Evolutionary conservation across 1,140 invertebrate species (phyloP).

Genomic region (Anthonomus grandis): DNA sequence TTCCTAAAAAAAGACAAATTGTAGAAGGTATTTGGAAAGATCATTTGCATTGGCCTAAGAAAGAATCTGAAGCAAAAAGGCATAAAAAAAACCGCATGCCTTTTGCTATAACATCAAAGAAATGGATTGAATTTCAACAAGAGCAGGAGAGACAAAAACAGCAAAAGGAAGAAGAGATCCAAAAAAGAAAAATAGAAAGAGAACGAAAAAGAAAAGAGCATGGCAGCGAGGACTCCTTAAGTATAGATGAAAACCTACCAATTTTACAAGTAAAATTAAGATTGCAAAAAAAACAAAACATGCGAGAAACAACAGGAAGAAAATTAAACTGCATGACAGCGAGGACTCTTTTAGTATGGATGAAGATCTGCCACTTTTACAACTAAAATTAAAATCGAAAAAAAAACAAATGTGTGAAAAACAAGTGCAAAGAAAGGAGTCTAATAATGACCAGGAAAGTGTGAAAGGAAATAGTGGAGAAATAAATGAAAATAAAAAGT

Average conservation of each 20-base stretch:
- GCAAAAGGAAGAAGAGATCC: background rate
- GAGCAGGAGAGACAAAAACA: too few relatives aligned
- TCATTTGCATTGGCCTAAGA: too few relatives aligned
- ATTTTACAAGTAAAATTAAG: too few relatives aligned
- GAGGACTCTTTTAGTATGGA: background rate
- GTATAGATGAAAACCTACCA: background rate
- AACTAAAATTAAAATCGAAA: too few relatives aligned
- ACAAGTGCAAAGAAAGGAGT: background rate
- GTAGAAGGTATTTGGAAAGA: too few relatives aligned
- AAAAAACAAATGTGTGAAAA: background rate
- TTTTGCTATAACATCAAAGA: background rate
- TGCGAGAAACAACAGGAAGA: background rate
- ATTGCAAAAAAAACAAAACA: background rate
- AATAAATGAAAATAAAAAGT: too few relatives aligned
- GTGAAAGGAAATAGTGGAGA: too few relatives aligned
- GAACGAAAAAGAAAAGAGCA: background rate
- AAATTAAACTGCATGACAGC: background rate
- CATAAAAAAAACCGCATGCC: background rate
- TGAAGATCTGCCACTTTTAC: too few relatives aligned
- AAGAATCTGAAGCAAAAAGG: too few relatives aligned
- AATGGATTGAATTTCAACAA: too few relatives aligned
- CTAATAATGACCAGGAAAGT: too few relatives aligned
- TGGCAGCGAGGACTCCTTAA: background rate
- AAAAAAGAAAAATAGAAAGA: background rate
- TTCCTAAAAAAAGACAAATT: background rate